Percentiles rank a stretch among this genome's conserved stretches.
phyloP scores from a whole-genome alignment of 1,140 invertebrate genomes.

The Sarcophaga peregrina region DNA sequence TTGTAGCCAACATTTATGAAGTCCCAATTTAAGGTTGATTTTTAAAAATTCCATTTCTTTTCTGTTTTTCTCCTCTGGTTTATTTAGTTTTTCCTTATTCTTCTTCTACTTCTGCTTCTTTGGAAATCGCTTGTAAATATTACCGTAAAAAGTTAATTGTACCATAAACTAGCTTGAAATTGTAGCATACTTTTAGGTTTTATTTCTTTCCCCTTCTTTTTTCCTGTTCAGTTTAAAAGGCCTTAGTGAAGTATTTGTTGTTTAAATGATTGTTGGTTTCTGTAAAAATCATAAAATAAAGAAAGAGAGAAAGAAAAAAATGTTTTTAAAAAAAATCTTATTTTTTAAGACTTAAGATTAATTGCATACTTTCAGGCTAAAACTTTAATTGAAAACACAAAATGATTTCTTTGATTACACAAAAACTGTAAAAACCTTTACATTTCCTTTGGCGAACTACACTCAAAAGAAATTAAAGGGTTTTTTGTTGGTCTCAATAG shows the following conservation, averaged over 20 bases:
- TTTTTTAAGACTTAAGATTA: background rate
- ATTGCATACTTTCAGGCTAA: background rate
- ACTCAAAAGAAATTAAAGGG: too few relatives aligned
- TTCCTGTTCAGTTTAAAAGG: background rate
- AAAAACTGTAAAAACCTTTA: too few relatives aligned
- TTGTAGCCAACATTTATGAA: background rate
- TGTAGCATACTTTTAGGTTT: slow-evolving; percentile 19
- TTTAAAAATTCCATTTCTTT: slow-evolving; percentile 25
- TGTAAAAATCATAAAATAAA: background rate
- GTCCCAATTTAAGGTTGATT: background rate
- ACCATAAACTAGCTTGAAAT: background rate
- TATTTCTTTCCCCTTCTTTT: background rate
- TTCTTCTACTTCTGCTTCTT: too few relatives aligned
- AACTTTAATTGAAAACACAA: background rate
- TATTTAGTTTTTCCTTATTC: background rate
- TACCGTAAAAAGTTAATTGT: background rate
- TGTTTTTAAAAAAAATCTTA: background rate
- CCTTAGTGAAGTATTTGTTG: too few relatives aligned
- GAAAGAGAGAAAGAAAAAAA: background rate
- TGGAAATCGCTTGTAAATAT: background rate
- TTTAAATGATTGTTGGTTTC: background rate
- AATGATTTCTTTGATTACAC: background rate
- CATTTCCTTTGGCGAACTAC: too few relatives aligned
- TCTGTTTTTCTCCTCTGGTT: background rate
- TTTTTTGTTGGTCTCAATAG: too few relatives aligned